phyloP scores from a whole-genome alignment of 2,113 vertebrate species.

The Eptesicus fuscus region DNA sequence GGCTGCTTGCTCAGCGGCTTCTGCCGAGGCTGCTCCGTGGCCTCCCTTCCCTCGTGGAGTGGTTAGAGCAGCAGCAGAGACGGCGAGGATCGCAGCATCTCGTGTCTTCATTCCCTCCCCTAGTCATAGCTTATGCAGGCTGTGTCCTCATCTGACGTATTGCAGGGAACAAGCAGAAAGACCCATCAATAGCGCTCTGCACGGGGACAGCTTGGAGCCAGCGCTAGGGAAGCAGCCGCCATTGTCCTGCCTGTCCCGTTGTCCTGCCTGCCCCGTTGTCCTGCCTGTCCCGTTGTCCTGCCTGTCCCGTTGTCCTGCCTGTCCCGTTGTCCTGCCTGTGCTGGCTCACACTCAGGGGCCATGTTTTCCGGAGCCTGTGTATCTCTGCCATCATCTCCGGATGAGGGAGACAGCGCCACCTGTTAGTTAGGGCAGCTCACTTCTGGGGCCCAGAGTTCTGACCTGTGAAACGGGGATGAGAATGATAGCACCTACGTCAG shows the following conservation, averaged over 20 bases:
- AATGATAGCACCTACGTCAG: accelerated
- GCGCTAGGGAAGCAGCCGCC: background rate
- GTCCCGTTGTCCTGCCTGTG: background rate
- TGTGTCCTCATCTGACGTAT: background rate
- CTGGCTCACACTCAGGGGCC: accelerated
- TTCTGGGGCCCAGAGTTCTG: background rate
- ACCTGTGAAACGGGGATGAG: background rate
- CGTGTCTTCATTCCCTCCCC: background rate
- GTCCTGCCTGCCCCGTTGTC: background rate
- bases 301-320: background rate
- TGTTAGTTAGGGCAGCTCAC: background rate
- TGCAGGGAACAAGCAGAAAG: background rate
- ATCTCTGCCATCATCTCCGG: background rate
- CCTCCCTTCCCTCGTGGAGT: accelerated
- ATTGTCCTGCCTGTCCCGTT: too few relatives aligned
- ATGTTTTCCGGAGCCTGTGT: background rate
- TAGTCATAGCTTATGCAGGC: background rate
- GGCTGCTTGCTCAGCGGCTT: background rate
- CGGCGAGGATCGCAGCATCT: background rate
- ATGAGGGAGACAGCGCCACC: background rate
- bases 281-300: too few relatives aligned
- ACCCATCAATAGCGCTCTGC: accelerated
- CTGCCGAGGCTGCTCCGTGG: background rate
- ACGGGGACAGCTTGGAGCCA: background rate
- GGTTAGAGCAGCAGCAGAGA: background rate